A percentile compares a stretch with the other conserved stretches of the same genome.
Evolutionary conservation across 2,797 vertebrate species (phyloP).

Genomic region (Onychomys arenicola): DNA sequence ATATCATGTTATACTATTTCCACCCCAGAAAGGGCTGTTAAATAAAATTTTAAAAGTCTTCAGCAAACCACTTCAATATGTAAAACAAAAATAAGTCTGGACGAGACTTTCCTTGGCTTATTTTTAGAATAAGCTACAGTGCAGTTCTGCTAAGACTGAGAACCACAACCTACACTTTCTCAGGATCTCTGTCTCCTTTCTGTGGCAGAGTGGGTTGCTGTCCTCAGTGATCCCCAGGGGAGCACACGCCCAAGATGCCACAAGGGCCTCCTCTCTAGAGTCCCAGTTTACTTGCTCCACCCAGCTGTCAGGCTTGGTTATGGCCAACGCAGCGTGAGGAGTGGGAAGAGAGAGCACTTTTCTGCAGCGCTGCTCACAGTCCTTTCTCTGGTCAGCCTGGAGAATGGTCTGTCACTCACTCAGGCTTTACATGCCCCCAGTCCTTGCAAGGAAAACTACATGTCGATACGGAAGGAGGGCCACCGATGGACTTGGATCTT

Average conservation of each 20-base stretch:
- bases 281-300: not conserved
- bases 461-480: not conserved
- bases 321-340: not conserved
- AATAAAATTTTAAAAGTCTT: constrained; percentile 31
- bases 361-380: accelerated
- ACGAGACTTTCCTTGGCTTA: constrained; percentile 40
- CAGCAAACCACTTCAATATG: constrained; percentile 32
- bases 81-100: constrained; percentile 47
- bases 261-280: not conserved
- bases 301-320: not conserved
- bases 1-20: not conserved
- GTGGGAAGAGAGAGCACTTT: not conserved
- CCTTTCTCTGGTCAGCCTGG: not conserved
- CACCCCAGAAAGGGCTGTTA: not conserved
- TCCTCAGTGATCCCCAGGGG: not conserved
- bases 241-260: not conserved
- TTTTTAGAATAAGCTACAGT: constrained; percentile 66
- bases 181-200: not conserved
- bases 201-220: not conserved
- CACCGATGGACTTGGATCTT: not conserved
- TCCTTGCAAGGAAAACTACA: not conserved
- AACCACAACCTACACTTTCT: constrained; percentile 43
- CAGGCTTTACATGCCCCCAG: not conserved
- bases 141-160: constrained; percentile 30
- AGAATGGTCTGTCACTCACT: not conserved